These are phyloP conservation scores for Brachymystax lenok DNA, from an alignment of 2,797 vertebrate genomes.

Conservation along the genomic window DNA sequence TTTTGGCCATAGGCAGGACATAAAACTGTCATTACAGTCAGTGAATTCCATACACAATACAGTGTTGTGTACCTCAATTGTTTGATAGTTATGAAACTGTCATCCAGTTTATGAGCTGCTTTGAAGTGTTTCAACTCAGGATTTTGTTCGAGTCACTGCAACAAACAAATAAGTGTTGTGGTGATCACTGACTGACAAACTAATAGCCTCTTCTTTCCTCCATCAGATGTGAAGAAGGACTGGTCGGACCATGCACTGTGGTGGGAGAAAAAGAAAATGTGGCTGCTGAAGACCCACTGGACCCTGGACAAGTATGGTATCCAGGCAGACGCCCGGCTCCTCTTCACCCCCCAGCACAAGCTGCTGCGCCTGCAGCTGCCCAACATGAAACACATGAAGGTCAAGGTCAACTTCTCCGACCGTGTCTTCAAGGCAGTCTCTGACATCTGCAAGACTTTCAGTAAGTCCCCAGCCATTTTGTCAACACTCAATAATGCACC, in stretches of 20 bases:
- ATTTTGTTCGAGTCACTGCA: no score
- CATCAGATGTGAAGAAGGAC: constrained; percentile 95
- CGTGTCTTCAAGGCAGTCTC: constrained; percentile 98
- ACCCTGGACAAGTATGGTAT: constrained; percentile 98
- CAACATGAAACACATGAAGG: constrained; percentile 99
- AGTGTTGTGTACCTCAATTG: no score
- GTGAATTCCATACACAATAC: no score
- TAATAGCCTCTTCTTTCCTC: neutral
- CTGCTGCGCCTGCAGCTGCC: constrained; percentile 95
- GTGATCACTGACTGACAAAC: no score
- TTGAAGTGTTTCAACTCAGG: no score
- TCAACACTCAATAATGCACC: neutral
- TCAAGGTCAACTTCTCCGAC: constrained; percentile 99
- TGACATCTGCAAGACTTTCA: constrained; percentile 99
- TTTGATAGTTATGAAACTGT: no score
- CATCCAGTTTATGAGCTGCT: no score
- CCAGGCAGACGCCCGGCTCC: constrained; percentile 95
- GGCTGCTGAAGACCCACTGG: constrained; percentile 99
- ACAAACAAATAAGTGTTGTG: neutral
- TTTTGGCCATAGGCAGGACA: no score
- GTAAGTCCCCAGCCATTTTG: constrained; percentile 82
- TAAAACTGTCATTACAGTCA: no score
- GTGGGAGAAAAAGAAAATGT: constrained; percentile 99
- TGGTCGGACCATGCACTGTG: constrained; percentile 98
- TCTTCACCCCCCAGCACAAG: constrained; percentile 98